These are phyloP conservation scores for Pitta sordida DNA, from an alignment of 2,113 vertebrate species.

Conservation along the genomic window DNA sequence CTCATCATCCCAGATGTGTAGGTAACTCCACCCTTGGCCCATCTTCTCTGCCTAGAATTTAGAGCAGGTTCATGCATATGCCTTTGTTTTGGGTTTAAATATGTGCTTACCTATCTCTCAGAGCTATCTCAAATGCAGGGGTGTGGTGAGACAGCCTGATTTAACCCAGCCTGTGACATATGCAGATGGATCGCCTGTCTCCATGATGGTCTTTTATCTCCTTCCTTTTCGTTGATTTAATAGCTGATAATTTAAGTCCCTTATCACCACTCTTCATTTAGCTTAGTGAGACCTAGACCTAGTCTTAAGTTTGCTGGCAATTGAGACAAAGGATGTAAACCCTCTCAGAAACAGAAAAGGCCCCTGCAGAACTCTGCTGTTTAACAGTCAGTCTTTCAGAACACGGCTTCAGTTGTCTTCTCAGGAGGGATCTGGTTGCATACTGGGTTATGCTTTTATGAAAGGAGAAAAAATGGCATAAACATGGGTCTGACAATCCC, in stretches of 20 bases:
- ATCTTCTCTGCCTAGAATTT: neutral
- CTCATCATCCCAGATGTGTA: neutral
- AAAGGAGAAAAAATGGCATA: neutral
- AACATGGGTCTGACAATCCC: neutral
- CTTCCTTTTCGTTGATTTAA: neutral
- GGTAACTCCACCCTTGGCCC: neutral
- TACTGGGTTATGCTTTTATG: neutral
- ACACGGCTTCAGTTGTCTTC: neutral
- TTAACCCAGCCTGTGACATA: neutral
- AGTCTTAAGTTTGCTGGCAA: neutral
- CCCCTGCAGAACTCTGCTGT: neutral
- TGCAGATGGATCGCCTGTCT: neutral
- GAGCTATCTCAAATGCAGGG: slow-evolving; percentile 1
- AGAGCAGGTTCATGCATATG: neutral
- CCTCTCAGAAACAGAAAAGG: neutral
- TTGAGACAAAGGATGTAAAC: neutral
- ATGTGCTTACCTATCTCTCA: neutral
- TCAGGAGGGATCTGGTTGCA: neutral
- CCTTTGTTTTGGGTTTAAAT: slow-evolving; percentile 27
- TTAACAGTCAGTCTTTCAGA: neutral
- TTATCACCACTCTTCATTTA: neutral
- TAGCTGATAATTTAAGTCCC: neutral
- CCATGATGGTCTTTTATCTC: neutral
- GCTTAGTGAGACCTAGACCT: neutral
- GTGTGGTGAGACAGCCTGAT: neutral